Base-by-base conservation (phyloP, 2,888 invertebrate species). In the Papilio elwesi region DNA sequence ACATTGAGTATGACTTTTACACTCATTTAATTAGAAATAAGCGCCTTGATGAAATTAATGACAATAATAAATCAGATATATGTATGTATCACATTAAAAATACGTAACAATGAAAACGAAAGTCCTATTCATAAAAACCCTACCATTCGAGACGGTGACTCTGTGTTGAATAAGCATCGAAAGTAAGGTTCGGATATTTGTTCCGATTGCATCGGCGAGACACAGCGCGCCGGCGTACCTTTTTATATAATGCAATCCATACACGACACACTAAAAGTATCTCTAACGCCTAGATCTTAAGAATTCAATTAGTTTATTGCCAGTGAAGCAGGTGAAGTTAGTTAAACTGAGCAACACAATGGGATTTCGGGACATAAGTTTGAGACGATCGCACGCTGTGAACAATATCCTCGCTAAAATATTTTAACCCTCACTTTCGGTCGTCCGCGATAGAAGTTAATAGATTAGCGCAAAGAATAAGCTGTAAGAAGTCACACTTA, bases 341-440 rank as follows among this genome's bases (percentile, higher is more conserved):
- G 62, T 71, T 71, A 51, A 70, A 51, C 36, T 71, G 43, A 6
- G 1, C 15, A 65, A 59, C 48, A 74, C 75, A 75, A 72, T 76
- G 71, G 70, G 49, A 62, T 66, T 67, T 72, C 70, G 69, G 74
- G 65, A 71, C 69, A 69, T 65, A 78, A 77, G 79, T 68, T 16
- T 15, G 59, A 47, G 70, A 65, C 67, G 78, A 78, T 77, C 82
- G 86, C 92, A 86, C 82, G 90, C 92, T 90, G 92, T 81, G 92
- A 90, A 90, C 90, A 90, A 92, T 92, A 88, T 90, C 85, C 85
- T 88, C 83, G 90, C 89, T 85, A 89, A 91, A 88, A 91, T 89
- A 88, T 90, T 91, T 90, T 86, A 83, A 88, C 82, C 83, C 83
- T 85, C 85, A 91, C 93, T 93, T 93, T 93, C 92, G 90, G 90